phyloP scores from a whole-genome alignment of 2,888 invertebrate species.

The Tachina fera region DNA sequence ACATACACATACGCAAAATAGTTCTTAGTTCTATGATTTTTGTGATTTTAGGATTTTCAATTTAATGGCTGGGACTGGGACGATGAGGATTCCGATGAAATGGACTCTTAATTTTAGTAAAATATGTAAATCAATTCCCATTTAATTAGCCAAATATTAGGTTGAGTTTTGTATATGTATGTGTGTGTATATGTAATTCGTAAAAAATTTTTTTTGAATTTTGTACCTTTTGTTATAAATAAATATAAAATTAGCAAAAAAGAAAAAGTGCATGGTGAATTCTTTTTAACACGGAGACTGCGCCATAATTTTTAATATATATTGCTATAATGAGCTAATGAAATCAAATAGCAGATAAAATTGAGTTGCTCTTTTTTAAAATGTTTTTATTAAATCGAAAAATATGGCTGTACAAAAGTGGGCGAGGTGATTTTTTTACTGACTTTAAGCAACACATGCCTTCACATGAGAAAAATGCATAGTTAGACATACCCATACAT shows the following conservation, averaged over 20 bases:
- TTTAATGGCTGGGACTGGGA: constrained; percentile 80
- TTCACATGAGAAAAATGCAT: too few species aligned
- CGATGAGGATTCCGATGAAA: constrained; percentile 76
- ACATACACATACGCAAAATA: too few species aligned
- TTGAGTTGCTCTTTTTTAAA: too few species aligned
- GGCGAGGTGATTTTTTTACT: too few species aligned
- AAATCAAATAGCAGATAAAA: too few species aligned
- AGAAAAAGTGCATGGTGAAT: background rate
- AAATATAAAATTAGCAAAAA: constrained; percentile 32
- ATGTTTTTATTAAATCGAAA: too few species aligned
- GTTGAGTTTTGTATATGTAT: constrained; percentile 41
- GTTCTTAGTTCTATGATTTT: background rate
- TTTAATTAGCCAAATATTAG: constrained; percentile 41
- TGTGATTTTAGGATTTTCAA: constrained; percentile 75
- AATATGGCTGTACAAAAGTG: too few species aligned
- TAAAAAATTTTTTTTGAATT: constrained; percentile 47
- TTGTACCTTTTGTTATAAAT: constrained; percentile 69
- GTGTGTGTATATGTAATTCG: constrained; percentile 31
- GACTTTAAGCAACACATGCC: too few species aligned
- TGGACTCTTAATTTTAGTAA: constrained; percentile 72
- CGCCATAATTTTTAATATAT: too few species aligned
- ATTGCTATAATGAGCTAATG: too few species aligned
- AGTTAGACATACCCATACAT: too few species aligned
- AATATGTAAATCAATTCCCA: constrained; percentile 48
- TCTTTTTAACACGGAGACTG: too few species aligned